Percentiles rank a stretch among this genome's conserved stretches.
These are phyloP conservation scores for Pheosia tremula DNA, from an alignment of 2,888 invertebrate species.

Conservation along the genomic window DNA sequence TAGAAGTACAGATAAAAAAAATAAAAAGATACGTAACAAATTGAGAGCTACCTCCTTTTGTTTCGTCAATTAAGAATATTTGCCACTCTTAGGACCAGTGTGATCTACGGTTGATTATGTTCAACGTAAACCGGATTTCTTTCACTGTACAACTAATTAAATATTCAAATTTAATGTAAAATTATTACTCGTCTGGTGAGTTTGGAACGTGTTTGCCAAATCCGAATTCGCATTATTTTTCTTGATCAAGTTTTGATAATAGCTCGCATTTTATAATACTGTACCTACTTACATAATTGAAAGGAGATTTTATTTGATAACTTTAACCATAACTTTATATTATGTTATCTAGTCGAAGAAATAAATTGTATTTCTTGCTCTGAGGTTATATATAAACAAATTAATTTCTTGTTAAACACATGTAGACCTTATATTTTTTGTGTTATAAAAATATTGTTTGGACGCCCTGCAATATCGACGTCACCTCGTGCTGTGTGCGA, in stretches of 20 bases:
- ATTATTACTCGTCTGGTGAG: constrained; percentile 36
- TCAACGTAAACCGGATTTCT: constrained; percentile 37
- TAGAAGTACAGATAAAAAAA: too few species aligned
- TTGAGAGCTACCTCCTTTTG: too few species aligned
- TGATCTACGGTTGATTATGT: neutral
- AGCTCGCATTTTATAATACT: constrained; percentile 14
- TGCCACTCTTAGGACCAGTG: too few species aligned
- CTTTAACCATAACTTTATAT: constrained; percentile 34
- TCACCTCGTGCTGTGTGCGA: constrained; percentile 29
- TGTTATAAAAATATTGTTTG: constrained; percentile 26
- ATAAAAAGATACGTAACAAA: too few species aligned
- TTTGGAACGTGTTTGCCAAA: constrained; percentile 24
- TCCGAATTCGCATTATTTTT: constrained; percentile 19
- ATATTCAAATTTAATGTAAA: constrained; percentile 51
- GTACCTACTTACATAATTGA: constrained; percentile 22
- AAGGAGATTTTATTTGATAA: constrained; percentile 26
- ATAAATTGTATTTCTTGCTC: too few species aligned
- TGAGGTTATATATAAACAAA: constrained; percentile 15
- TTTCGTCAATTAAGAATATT: too few species aligned
- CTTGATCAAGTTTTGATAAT: constrained; percentile 32
- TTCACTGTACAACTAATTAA: constrained; percentile 40
- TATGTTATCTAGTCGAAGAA: neutral
- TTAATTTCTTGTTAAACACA: constrained; percentile 34
- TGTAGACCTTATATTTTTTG: constrained; percentile 22
- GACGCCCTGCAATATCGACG: constrained; percentile 22